Base-by-base conservation (phyloP, 2,888 invertebrate genomes). In the Helleia helle region DNA sequence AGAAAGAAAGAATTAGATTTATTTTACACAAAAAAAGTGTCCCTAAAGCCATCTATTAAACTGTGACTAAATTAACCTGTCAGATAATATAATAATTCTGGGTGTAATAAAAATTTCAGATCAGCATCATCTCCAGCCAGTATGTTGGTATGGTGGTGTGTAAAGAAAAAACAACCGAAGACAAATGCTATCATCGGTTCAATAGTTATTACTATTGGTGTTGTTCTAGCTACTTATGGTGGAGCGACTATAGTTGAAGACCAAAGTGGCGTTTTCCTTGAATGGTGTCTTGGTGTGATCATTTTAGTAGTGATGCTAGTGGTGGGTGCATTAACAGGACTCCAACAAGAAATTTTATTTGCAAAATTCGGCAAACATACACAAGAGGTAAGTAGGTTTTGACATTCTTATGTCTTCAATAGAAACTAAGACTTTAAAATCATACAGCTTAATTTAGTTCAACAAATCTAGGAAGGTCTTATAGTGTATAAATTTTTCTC, bases 71-170 rank as follows among this genome's bases (percentile, higher is more conserved):
- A n/a, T n/a, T n/a, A n/a, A n/a, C n/a, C n/a, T n/a, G n/a, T n/a
- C n/a, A n/a, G n/a, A n/a, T n/a, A n/a, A n/a, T n/a, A n/a, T n/a
- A n/a, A n/a, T n/a, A n/a, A n/a, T n/a, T n/a, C n/a, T n/a, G n/a
- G n/a, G n/a, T 36, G 18, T 14, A 45, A 44, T 8, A 2, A 30
- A 25, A 6, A 12, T 44, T 67, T 7, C 58, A 84, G 84, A 45
- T 84, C 84, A 24, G 83, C 81, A 13, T 77, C 83, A 3, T 76
- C 80, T 0, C 80, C 83, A 14, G 76, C 76, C 17, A 81, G 81
- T 46, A 79, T 83, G 79, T 42, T 83, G 22, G 76, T 83, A 0
- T 73, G 75, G 13, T 83, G 83, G 56, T 66, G 56, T 47, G 59
- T 64, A 1, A 76, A 77, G 44, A 67, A 65, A 45, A 65, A 67